These are phyloP conservation scores for Scelioninae gen. 1 DNA, from an alignment of 2,888 invertebrate genomes.

Conservation along the genomic window DNA sequence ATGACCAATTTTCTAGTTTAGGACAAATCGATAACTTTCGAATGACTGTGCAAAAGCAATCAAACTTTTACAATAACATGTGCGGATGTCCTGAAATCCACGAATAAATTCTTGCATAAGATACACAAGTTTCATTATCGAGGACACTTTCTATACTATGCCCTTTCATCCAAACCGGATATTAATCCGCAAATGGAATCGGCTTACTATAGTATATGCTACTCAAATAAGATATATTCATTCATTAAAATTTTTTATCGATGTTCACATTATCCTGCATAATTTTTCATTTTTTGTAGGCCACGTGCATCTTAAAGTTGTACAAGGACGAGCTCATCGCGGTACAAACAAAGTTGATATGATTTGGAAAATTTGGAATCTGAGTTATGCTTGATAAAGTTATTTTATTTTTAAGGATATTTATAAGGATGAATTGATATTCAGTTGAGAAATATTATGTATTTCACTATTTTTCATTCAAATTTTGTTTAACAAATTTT, in stretches of 20 bases:
- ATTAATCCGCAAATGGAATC: slow-evolving; percentile 64
- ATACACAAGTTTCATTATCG: slow-evolving; percentile 64
- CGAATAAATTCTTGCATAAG: slow-evolving; percentile 51
- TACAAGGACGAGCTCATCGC: not conserved
- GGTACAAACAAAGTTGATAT: not conserved
- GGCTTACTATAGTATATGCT: slow-evolving; percentile 26
- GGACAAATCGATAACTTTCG: not conserved
- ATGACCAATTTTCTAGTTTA: slow-evolving; percentile 3
- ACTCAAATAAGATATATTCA: slow-evolving; percentile 26
- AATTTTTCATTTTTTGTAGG: slow-evolving; percentile 15
- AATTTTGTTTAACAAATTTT: too few species aligned
- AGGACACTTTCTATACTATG: slow-evolving; percentile 65
- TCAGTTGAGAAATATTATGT: too few species aligned
- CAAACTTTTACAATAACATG: slow-evolving; percentile 35
- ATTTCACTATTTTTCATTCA: too few species aligned
- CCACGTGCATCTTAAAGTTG: slow-evolving; percentile 7
- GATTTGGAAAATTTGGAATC: not conserved
- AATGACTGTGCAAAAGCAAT: slow-evolving; percentile 23
- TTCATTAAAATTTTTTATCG: slow-evolving; percentile 37
- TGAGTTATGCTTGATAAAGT: too few species aligned
- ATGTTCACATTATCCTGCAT: not conserved
- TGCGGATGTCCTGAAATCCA: slow-evolving; percentile 16
- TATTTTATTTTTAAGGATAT: too few species aligned
- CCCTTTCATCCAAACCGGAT: slow-evolving; percentile 63
- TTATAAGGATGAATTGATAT: too few species aligned